phyloP scores from a whole-genome alignment of 2,888 invertebrate genomes.

The Limnephilus rhombicus region DNA sequence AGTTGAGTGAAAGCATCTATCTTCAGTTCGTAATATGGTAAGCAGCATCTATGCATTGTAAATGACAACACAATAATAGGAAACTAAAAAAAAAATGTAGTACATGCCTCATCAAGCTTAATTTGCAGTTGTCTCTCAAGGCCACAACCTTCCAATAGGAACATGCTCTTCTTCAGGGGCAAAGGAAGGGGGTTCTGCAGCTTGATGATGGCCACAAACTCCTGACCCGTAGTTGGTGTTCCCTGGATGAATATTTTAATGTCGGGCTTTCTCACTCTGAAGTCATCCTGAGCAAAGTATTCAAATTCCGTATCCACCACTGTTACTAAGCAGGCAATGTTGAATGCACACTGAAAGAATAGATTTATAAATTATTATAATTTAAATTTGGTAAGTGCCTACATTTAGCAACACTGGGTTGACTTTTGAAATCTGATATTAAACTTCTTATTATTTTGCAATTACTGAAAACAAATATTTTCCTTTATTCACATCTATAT shows the following conservation, averaged over 20 bases:
- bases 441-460: too few species aligned
- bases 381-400: too few species aligned
- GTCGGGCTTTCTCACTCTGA: slow-evolving; percentile 92
- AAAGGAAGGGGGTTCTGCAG: slow-evolving; percentile 91
- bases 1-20: background rate
- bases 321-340: slow-evolving; percentile 87
- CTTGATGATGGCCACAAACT: slow-evolving; percentile 80
- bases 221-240: slow-evolving; percentile 75
- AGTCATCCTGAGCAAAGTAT: slow-evolving; percentile 93
- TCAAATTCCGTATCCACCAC: slow-evolving; percentile 90
- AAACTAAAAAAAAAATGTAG: background rate
- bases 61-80: background rate
- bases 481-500: too few species aligned
- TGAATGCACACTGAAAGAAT: slow-evolving; percentile 82
- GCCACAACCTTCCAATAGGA: slow-evolving; percentile 90
- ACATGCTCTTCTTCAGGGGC: slow-evolving; percentile 85
- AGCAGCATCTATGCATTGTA: background rate
- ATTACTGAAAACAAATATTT: too few species aligned
- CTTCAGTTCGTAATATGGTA: background rate
- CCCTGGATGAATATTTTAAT: slow-evolving; percentile 85
- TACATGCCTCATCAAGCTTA: slow-evolving; percentile 80
- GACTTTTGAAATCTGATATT: too few species aligned
- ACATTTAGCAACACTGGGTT: too few species aligned
- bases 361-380: background rate
- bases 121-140: slow-evolving; percentile 85